Evolutionary conservation across 2,888 invertebrate species (phyloP), one percentile per base, ranked within the genome.

Genomic region (Ochropleura plecta): DNA sequence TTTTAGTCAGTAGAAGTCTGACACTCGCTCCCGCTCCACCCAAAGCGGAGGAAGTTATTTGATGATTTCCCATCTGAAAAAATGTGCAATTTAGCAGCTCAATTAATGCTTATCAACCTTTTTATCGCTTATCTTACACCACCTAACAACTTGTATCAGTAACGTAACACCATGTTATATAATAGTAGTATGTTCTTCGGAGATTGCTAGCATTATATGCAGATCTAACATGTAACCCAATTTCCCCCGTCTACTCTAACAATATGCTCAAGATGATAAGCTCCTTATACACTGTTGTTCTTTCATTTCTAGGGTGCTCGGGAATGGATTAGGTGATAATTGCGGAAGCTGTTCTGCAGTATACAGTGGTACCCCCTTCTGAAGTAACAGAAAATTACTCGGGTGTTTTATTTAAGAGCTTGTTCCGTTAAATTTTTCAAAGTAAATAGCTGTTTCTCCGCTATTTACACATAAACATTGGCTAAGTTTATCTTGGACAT

Each of bases 131-230:
- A n/a, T n/a, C n/a, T n/a, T n/a, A n/a, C n/a, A n/a, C n/a, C 9
- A 16, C 42, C 49, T 51, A 14, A 20, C 14, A 70, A n/a, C 44
- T 18, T 65, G 18, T 44, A 7, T 16, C 14, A 44, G 10, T 30
- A 51, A 63, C 40, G 51, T 53, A 5, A 60, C 70, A 42, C 44
- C 12, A 40, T 30, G 40, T 69, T 46, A 60, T 48, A 60, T 40
- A 46, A 51, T 48, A 40, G 6, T 30, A 20, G 9, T 60, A 62
- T 42, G n/a, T 49, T 55, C 65, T 65, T 65, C 46, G 59, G 74
- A 60, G 53, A 78, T 79, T 65, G 73, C 59, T 18, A 53, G 30
- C 65, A 73, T 55, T 53, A 65, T 65, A 60, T 48, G 59, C 74
- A 60, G 64, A 44, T 73, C 53, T 0, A 57, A 10, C 49, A 63